Conservation (phyloP, 1,140 invertebrate genomes). For the Megalonaias nervosa region DNA sequence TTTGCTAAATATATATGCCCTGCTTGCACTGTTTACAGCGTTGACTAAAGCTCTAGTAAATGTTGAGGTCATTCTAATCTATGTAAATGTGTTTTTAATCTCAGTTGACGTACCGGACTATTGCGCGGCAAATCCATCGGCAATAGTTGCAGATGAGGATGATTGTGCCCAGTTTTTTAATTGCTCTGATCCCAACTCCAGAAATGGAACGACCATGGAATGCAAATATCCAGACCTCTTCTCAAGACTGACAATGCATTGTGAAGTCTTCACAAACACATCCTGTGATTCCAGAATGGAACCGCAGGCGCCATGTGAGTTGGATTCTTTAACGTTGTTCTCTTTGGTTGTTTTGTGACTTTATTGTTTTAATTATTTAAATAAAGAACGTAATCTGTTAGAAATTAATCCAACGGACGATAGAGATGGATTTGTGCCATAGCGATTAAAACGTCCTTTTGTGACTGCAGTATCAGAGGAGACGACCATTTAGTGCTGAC, state of each 20-base stretch:
- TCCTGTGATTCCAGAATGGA: conserved; percentile 32
- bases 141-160: conserved; percentile 23
- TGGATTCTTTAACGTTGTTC: neutral
- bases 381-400: no score
- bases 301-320: conserved; percentile 47
- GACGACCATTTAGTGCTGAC: no score
- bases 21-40: no score
- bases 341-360: neutral
- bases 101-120: neutral
- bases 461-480: no score
- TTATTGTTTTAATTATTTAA: neutral
- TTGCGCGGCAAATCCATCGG: conserved; percentile 34
- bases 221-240: conserved; percentile 38
- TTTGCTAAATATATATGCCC: no score
- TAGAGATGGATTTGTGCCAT: no score
- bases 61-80: no score
- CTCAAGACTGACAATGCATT: conserved; percentile 20
- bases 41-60: no score
- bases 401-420: no score
- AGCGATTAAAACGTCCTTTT: no score
- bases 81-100: no score
- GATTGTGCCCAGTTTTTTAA: conserved; percentile 46
- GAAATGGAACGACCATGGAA: conserved; percentile 18
- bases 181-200: conserved; percentile 19
- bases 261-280: conserved; percentile 32